Percentiles rank a stretch among this genome's conserved stretches.
Conservation (phyloP, 2,797 vertebrate genomes). For the Hirundo rustica region DNA sequence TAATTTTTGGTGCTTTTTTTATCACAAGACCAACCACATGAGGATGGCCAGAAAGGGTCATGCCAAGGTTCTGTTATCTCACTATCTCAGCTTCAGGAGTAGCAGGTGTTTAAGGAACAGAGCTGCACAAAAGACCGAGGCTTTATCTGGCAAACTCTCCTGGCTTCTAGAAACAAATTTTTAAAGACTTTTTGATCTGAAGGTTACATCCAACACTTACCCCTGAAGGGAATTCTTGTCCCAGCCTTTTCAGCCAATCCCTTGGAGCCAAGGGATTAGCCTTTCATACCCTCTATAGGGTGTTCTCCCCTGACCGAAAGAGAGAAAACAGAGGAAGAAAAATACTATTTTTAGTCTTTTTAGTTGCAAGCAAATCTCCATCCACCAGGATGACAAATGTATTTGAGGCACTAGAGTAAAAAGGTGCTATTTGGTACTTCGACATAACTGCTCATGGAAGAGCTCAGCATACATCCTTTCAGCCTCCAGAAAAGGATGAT, state of each 20-base stretch:
- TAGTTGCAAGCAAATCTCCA: background rate
- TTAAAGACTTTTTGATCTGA: background rate
- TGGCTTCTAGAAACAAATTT: conserved; percentile 2
- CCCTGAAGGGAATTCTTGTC: background rate
- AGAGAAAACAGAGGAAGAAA: background rate
- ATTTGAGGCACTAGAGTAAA: background rate
- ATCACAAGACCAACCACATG: background rate
- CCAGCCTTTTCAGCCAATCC: background rate
- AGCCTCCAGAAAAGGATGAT: background rate
- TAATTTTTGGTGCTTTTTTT: background rate
- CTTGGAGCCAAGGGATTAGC: background rate
- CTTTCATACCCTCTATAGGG: background rate
- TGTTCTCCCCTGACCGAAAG: background rate
- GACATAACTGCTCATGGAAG: background rate
- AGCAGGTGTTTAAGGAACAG: conserved; percentile 23
- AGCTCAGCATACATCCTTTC: conserved; percentile 9
- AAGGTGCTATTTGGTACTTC: background rate
- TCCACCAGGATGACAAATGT: background rate
- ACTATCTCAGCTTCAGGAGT: background rate
- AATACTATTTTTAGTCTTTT: background rate
- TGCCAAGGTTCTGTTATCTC: conserved; percentile 6
- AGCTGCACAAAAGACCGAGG: background rate
- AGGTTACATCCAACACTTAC: background rate
- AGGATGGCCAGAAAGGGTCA: background rate
- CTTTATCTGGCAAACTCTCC: background rate